phyloP scores from a whole-genome alignment of 2,888 invertebrate genomes.

The Rhyacophila evoluta region DNA sequence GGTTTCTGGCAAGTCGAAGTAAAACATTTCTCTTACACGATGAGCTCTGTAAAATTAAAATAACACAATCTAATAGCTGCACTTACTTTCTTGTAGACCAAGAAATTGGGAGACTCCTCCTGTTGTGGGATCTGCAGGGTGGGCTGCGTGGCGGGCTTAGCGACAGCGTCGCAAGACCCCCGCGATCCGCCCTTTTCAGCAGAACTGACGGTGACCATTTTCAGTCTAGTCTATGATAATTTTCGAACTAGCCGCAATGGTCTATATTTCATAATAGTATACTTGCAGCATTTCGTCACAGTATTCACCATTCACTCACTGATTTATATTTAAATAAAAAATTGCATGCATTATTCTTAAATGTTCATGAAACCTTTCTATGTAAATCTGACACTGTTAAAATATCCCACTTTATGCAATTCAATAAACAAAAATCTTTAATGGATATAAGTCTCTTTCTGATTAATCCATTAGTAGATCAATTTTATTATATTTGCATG shows the following conservation, averaged over 20 bases:
- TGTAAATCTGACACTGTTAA: no score
- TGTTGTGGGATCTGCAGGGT: constrained; percentile 55
- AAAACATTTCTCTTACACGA: no score
- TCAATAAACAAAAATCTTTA: no score
- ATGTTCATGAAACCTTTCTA: not conserved
- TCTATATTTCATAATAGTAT: not conserved
- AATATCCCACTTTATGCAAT: no score
- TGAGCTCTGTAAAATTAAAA: no score
- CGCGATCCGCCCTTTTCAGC: constrained; percentile 60
- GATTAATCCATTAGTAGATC: no score
- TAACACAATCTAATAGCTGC: no score
- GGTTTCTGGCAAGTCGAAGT: no score
- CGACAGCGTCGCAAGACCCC: not conserved
- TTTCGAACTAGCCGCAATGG: not conserved
- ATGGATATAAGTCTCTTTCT: no score
- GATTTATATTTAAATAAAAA: not conserved
- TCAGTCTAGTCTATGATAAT: not conserved
- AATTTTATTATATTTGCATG: no score
- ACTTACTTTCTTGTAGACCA: constrained; percentile 87
- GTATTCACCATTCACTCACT: not conserved
- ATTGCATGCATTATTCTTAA: not conserved
- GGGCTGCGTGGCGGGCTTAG: not conserved
- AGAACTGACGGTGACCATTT: constrained; percentile 71
- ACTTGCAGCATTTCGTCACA: no score
- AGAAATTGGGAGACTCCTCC: constrained; percentile 89